Evolutionary conservation across 1,140 invertebrate genomes (phyloP).

Genomic region (Drosophila leontia): DNA sequence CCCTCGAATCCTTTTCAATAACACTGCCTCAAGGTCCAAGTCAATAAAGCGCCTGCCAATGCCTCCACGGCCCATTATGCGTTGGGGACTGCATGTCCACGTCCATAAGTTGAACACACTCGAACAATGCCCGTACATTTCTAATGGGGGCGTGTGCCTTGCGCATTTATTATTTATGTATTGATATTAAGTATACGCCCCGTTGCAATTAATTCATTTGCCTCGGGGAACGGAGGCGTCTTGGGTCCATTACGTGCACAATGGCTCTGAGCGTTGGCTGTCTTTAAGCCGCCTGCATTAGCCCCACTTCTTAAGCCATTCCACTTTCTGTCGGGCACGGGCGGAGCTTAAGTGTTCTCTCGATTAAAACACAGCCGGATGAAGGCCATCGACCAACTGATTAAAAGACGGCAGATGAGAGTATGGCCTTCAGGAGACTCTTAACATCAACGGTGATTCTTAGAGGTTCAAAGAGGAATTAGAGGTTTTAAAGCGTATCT

Average conservation of each 20-base stretch:
- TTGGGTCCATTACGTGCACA: conserved; percentile 49
- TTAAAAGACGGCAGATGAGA: neutral
- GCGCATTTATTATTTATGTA: conserved; percentile 75
- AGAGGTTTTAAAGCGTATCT: neutral
- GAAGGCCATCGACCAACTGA: neutral
- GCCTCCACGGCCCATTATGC: conserved; percentile 41
- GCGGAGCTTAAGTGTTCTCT: conserved; percentile 1
- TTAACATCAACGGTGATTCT: neutral
- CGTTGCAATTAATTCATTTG: conserved; percentile 76
- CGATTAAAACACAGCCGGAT: neutral
- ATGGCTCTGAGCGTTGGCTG: conserved; percentile 17
- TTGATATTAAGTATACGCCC: conserved; percentile 71
- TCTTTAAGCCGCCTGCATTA: conserved; percentile 34
- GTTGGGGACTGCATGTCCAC: conserved; percentile 51
- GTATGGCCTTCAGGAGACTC: neutral
- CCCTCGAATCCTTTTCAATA: conserved; percentile 67
- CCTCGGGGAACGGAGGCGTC: conserved; percentile 44
- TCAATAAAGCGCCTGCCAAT: conserved; percentile 60
- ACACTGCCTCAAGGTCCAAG: conserved; percentile 61
- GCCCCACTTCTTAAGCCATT: conserved; percentile 22
- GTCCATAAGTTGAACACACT: conserved; percentile 34
- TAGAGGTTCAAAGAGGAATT: too few relatives aligned
- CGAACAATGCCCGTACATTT: conserved; percentile 24
- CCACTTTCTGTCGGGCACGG: conserved; percentile 10
- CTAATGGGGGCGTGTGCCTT: conserved; percentile 39